These are phyloP conservation scores for Watsonalla binaria DNA, from an alignment of 2,888 invertebrate genomes.

Conservation along the genomic window DNA sequence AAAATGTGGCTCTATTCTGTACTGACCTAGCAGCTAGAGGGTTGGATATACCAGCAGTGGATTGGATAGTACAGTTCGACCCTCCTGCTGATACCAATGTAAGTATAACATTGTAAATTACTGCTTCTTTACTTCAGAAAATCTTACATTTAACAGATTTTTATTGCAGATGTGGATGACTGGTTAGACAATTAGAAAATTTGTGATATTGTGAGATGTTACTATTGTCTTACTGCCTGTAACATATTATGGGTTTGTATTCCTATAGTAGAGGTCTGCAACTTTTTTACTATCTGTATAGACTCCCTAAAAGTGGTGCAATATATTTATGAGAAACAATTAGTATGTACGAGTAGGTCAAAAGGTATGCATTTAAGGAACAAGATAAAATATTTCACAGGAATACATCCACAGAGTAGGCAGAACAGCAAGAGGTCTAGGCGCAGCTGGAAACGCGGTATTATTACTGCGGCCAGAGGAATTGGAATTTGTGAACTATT, in stretches of 20 bases:
- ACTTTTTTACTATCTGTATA: too few relatives aligned
- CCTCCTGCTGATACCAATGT: constrained; percentile 99
- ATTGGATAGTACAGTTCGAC: constrained; percentile 99
- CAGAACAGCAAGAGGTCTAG: constrained; percentile 96
- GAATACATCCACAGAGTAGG: constrained; percentile 99
- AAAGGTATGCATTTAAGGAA: neutral
- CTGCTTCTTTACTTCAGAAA: neutral
- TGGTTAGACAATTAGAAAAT: too few relatives aligned
- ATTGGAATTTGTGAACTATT: constrained; percentile 92
- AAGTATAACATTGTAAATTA: constrained; percentile 17
- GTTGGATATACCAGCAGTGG: constrained; percentile 97
- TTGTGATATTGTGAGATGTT: too few relatives aligned
- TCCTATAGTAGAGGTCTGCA: too few relatives aligned
- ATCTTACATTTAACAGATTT: neutral
- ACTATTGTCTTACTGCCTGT: too few relatives aligned
- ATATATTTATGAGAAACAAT: neutral
- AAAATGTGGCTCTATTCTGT: constrained; percentile 93
- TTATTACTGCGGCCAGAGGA: constrained; percentile 95
- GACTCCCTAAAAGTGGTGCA: neutral
- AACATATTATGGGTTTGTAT: too few relatives aligned
- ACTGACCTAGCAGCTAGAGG: constrained; percentile 99
- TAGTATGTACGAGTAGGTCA: neutral
- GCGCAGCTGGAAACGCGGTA: constrained; percentile 93
- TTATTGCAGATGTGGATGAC: too few relatives aligned
- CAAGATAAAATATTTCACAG: constrained; percentile 56